Evolutionary conservation across 30 jellyfish, hydroid and myxozoan genomes (phyloP), one percentile per base, ranked within the genome.

Genomic region (Aurelia sp.): DNA sequence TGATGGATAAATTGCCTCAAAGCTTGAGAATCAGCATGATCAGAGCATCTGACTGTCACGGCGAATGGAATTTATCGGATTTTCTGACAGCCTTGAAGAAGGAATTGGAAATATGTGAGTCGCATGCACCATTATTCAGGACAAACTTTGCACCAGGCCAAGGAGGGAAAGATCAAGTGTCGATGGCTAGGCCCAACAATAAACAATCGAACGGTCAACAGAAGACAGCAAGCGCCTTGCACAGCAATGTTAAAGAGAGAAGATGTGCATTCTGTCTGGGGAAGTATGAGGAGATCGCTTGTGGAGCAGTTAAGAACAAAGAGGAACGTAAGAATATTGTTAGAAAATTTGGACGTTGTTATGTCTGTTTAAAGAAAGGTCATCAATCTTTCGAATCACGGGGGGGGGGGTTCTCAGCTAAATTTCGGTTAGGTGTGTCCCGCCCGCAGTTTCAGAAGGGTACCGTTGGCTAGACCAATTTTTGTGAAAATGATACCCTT

Each of bases 1-100:
- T 75, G n/a, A 48, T 48, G 83, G 87, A 75, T 18, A 51, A 57
- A 55, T n/a, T 75, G 48, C 87, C 87, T 2, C 60, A 75, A 24
- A n/a, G 31, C 27, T 17, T 55, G 24, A 21, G 79, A 13, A 15
- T 17, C 85, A 51, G 47, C 82, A 48, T 75, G 79, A 20, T 44
- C 3, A 51, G 44, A 35, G 44, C 44, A 35, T 35, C 44, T 35
- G 44, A 35, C 44, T 2, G 44, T 35, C 44, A 35, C 44, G 44
- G 4, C 4, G 44, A 35, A 35, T 35, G 44, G 44, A 35, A 35
- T 4, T 4, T 35, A 35, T 35, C 44, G 44, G 44, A 35, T 3
- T 35, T 74, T 19, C 8, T 35, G 20, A 6, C 2, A 15, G 74
- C 31, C 18, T 17, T 19, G 20, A 18, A 72, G 40, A 22, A 16